Evolutionary conservation across 1,140 invertebrate species (phyloP).

Genomic region (Gryllus bimaculatus): DNA sequence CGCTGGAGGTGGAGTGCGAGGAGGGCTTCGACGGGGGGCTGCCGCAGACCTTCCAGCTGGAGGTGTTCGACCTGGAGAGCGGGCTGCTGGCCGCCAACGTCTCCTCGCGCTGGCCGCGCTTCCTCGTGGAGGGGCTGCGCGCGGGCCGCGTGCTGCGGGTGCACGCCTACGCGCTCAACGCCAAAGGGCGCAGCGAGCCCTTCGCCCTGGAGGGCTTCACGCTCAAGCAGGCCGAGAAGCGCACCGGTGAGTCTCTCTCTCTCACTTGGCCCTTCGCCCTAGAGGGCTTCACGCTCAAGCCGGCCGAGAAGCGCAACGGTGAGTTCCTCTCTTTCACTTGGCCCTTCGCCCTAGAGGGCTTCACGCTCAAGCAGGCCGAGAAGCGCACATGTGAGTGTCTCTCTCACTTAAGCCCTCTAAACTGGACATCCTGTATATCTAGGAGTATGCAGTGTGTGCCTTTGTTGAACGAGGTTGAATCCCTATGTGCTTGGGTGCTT

Average conservation of each 20-base stretch:
- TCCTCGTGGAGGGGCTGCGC: slow-evolving; percentile 57
- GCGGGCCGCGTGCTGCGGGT: slow-evolving; percentile 58
- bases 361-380: slow-evolving; percentile 63
- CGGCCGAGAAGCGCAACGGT: slow-evolving; percentile 73
- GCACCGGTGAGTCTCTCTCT: slow-evolving; percentile 53
- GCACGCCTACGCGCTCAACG: slow-evolving; percentile 69
- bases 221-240: slow-evolving; percentile 66
- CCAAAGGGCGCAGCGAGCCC: slow-evolving; percentile 69
- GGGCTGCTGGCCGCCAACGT: slow-evolving; percentile 54
- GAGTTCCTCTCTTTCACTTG: slow-evolving; percentile 38
- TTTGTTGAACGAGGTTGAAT: no score
- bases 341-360: slow-evolving; percentile 46
- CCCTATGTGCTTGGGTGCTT: slow-evolving; percentile 14
- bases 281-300: slow-evolving; percentile 58
- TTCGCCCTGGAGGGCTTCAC: slow-evolving; percentile 52
- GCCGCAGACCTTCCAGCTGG: slow-evolving; percentile 57
- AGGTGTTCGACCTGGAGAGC: slow-evolving; percentile 60
- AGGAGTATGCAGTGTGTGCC: no score
- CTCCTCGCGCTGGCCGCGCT: slow-evolving; percentile 54
- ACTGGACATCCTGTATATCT: no score
- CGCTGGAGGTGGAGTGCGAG: slow-evolving; percentile 63
- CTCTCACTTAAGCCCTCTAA: no score
- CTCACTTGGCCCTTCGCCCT: slow-evolving; percentile 38
- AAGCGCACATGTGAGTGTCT: slow-evolving; percentile 62
- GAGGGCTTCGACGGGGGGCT: slow-evolving; percentile 74